Conservation (phyloP, 2,113 vertebrate genomes). For the Kobus ellipsiprymnus region DNA sequence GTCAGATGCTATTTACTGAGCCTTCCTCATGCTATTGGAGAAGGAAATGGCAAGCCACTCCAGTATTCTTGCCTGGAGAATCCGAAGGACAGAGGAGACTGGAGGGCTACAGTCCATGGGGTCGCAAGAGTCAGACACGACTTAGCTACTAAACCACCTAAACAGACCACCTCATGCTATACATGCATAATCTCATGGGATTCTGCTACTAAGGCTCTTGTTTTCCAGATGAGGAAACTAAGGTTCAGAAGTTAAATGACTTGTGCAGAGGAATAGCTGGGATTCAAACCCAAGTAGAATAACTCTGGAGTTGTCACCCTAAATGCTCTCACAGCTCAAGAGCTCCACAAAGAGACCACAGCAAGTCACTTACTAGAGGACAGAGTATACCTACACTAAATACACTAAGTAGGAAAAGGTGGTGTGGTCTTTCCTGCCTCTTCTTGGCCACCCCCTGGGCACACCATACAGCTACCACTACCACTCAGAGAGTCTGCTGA, state of each 20-base stretch:
- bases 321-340: neutral
- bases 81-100: neutral
- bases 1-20: neutral
- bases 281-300: neutral
- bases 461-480: neutral
- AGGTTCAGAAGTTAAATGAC: neutral
- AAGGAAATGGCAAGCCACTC: neutral
- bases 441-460: neutral
- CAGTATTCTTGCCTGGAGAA: neutral
- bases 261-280: neutral
- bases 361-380: no score
- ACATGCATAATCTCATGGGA: neutral
- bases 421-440: neutral
- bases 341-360: neutral
- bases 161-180: neutral
- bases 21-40: neutral
- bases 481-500: neutral
- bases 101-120: neutral
- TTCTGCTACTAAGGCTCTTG: neutral
- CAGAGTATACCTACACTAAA: neutral
- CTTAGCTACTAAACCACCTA: neutral
- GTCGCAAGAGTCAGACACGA: neutral
- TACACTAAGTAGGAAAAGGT: neutral
- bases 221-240: neutral
- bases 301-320: neutral